Conservation (phyloP, 2,113 vertebrate genomes). For the Corythornis madagascariensis region DNA sequence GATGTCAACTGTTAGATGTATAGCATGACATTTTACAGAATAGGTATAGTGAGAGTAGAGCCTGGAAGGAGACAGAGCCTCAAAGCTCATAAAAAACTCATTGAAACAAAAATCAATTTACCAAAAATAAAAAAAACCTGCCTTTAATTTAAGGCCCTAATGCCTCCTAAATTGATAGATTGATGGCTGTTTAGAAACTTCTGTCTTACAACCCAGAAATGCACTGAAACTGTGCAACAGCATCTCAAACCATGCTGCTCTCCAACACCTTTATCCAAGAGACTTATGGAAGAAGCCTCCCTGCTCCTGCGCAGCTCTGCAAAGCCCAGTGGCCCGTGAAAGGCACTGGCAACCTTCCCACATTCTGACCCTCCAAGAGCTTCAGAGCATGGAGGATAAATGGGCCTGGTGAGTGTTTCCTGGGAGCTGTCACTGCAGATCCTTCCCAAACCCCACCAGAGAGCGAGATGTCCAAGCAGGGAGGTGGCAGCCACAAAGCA, state of each 20-base stretch:
- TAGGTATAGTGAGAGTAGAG: neutral
- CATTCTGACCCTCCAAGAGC: neutral
- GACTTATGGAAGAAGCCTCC: neutral
- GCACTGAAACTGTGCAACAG: neutral
- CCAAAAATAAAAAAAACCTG: neutral
- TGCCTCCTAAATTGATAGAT: neutral
- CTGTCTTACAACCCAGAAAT: neutral
- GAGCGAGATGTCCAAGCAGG: neutral
- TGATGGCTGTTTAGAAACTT: neutral
- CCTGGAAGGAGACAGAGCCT: neutral
- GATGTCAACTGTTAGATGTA: neutral
- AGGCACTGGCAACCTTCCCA: neutral
- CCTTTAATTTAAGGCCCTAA: constrained; percentile 21
- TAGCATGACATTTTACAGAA: neutral
- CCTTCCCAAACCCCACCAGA: neutral
- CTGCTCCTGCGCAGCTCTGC: neutral
- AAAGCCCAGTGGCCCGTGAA: neutral
- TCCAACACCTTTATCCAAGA: neutral
- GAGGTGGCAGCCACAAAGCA: neutral
- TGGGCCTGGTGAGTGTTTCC: neutral
- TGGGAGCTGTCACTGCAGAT: neutral
- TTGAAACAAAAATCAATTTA: constrained; percentile 40
- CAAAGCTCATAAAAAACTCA: constrained; percentile 49
- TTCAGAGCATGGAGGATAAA: neutral
- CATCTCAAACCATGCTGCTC: neutral